Conservation (phyloP, 1,140 invertebrate species). For the Hermetia illucens region DNA sequence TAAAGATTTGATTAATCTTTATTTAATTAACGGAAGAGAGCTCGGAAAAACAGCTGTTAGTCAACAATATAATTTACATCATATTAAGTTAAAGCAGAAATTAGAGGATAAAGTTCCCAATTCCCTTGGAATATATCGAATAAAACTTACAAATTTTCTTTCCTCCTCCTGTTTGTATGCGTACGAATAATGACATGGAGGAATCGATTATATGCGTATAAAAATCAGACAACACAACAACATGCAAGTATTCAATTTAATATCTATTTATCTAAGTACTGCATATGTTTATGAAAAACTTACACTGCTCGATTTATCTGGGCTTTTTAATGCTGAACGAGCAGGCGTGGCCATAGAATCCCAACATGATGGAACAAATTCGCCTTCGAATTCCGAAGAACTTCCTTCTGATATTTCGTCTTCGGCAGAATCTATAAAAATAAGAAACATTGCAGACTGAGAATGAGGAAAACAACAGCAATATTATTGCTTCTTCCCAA, state of each 20-base stretch:
- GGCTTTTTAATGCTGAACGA: slow-evolving; percentile 39
- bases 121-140: background rate
- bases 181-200: slow-evolving; percentile 14
- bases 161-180: slow-evolving; percentile 16
- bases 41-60: too few species aligned
- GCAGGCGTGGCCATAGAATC: slow-evolving; percentile 39
- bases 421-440: slow-evolving; percentile 1
- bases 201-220: background rate
- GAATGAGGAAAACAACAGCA: too few species aligned
- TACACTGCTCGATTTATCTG: slow-evolving; percentile 24
- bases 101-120: too few species aligned
- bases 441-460: background rate
- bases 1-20: too few species aligned
- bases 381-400: slow-evolving; percentile 38
- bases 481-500: too few species aligned
- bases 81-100: too few species aligned
- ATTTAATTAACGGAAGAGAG: too few species aligned
- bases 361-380: slow-evolving; percentile 44
- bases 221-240: slow-evolving; percentile 1
- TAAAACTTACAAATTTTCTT: background rate
- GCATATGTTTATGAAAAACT: background rate
- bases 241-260: background rate
- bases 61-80: too few species aligned
- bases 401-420: slow-evolving; percentile 18
- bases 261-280: slow-evolving; percentile 7